These are phyloP conservation scores for Schizotus pectinicornis DNA, from an alignment of 2,888 invertebrate species.

Conservation along the genomic window DNA sequence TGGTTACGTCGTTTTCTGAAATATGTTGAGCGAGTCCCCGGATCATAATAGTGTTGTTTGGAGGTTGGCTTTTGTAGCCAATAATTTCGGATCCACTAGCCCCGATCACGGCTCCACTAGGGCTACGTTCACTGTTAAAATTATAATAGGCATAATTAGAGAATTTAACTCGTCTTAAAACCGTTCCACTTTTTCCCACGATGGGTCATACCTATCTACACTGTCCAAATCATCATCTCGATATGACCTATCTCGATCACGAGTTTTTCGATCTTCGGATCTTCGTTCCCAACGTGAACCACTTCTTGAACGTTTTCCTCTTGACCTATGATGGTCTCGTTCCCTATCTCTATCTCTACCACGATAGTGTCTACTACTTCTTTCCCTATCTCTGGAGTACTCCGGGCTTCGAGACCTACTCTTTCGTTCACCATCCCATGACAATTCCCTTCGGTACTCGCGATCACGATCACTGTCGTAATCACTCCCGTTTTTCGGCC, in stretches of 20 bases:
- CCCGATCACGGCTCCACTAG: slow-evolving; percentile 54
- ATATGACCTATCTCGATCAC: slow-evolving; percentile 55
- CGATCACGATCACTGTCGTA: slow-evolving; percentile 55
- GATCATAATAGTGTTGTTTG: slow-evolving; percentile 75
- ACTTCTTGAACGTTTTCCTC: slow-evolving; percentile 50
- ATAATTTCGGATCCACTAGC: slow-evolving; percentile 59
- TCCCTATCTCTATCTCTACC: slow-evolving; percentile 50
- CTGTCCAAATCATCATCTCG: slow-evolving; percentile 57
- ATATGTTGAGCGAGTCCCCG: slow-evolving; percentile 76
- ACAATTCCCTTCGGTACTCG: slow-evolving; percentile 45
- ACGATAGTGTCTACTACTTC: slow-evolving; percentile 47
- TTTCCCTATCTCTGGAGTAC: slow-evolving; percentile 44
- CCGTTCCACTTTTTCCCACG: slow-evolving; percentile 23
- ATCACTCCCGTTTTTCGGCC: slow-evolving; percentile 49
- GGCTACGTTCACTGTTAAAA: slow-evolving; percentile 56
- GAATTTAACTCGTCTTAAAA: slow-evolving; percentile 27
- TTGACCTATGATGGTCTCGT: slow-evolving; percentile 47
- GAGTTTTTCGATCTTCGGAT: slow-evolving; percentile 50
- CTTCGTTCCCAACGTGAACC: slow-evolving; percentile 55
- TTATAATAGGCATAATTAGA: slow-evolving; percentile 44
- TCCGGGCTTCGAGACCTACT: slow-evolving; percentile 52
- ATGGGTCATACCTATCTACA: slow-evolving; percentile 53
- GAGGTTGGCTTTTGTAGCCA: slow-evolving; percentile 59
- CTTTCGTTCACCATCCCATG: slow-evolving; percentile 41
- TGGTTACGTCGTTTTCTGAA: slow-evolving; percentile 74